Base-by-base conservation (phyloP, 2,113 vertebrate species). In the Myrmophylax atrothorax region DNA sequence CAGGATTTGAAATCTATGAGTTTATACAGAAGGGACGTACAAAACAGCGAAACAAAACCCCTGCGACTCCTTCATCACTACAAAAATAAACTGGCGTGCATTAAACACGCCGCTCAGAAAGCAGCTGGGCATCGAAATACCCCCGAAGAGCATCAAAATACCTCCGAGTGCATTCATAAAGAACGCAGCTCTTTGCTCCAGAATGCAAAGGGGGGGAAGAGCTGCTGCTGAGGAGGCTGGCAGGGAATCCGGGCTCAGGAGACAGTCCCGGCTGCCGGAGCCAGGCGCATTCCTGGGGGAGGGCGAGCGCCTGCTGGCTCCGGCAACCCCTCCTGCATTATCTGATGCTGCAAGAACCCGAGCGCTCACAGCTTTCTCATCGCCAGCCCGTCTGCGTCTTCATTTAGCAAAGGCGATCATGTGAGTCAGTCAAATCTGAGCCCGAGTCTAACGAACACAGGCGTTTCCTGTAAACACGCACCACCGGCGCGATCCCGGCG, bases 381-480 rank as follows among this genome's bases (percentile, higher is more conserved):
- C 88, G 38, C 46, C 6, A 25, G 5, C 89, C 79, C 87, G 29
- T 49, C 82, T 85, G 87, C 26, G 87, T 74, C 90, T 53, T 93
- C 94, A 3, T 90, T 40, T 88, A 84, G 94, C 66, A 24, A 50
- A 62, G 66, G 37, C 44, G 93, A 87, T 85, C 79, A 93, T 25
- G 92, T 25, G 83, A 97, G 92, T 62, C 23, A 59, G 94, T 72
- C 91, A 68, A 92, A 94, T 58, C 50, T 4, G 87, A 88, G 94
- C 91, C 58, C 60, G 37, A 66, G 87, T 73, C 86, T 80, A 74
- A 46, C 47, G 83, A 91, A 47, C 90, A 37, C 96, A 4, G 94
- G 90, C 94, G 92, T 87, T 98, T 97, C 97, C 97, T 97, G 96
- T 94, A 78, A 94, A 77, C 81, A 92, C 33, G n/a, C 63, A 18